A percentile compares a stretch with the other conserved stretches of the same genome.
Conservation (phyloP, 92 coral and sea anemone genomes). For the Bergia sp. region DNA sequence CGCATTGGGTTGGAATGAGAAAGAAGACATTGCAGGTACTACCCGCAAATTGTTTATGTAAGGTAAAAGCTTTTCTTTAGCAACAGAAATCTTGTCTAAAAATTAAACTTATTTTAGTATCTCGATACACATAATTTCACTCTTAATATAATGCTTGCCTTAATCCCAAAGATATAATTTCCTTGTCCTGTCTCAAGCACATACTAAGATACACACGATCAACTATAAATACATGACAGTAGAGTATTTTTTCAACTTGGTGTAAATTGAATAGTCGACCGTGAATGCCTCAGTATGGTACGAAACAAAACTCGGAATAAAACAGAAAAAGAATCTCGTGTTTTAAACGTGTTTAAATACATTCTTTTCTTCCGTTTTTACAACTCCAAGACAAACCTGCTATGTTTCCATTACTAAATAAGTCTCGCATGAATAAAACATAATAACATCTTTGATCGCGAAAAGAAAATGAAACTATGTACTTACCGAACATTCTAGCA, state of each 20-base stretch:
- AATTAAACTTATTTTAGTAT: not conserved
- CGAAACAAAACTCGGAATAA: not conserved
- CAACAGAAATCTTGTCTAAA: not conserved
- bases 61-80: slow-evolving; percentile 54
- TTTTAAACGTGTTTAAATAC: not conserved
- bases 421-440: slow-evolving; percentile 83
- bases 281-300: not conserved
- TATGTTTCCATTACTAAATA: slow-evolving; percentile 45
- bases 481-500: slow-evolving; percentile 93
- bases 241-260: not conserved
- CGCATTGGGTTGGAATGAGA: slow-evolving; percentile 34
- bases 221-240: not conserved
- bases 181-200: not conserved
- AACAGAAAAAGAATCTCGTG: too few species aligned
- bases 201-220: slow-evolving; percentile 17
- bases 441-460: slow-evolving; percentile 39
- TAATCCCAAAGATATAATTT: not conserved
- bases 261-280: slow-evolving; percentile 6
- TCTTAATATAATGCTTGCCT: not conserved
- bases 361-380: not conserved
- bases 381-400: slow-evolving; percentile 22
- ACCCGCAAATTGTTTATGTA: slow-evolving; percentile 88
- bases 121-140: not conserved
- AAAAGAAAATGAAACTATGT: not conserved
- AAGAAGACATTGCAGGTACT: slow-evolving; percentile 52